These are phyloP conservation scores for Heliconius eleuchia DNA, from an alignment of 1,140 invertebrate genomes.

Conservation along the genomic window DNA sequence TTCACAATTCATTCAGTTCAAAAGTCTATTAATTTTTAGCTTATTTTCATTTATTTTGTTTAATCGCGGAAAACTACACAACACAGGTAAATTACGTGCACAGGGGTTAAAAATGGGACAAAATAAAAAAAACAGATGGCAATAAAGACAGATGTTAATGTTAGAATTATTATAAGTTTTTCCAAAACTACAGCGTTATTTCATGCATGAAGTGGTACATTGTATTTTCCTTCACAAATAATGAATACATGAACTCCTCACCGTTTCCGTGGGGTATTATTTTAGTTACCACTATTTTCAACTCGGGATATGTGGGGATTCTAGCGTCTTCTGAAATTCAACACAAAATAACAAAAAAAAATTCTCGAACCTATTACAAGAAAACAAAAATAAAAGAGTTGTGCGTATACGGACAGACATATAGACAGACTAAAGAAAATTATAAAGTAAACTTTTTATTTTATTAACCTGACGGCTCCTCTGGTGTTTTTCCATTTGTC, in stretches of 20 bases:
- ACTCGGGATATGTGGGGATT: conserved; percentile 62
- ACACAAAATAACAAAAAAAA: conserved; percentile 45
- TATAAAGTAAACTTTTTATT: neutral
- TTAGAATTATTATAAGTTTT: neutral
- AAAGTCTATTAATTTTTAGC: too few species aligned
- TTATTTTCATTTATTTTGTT: too few species aligned
- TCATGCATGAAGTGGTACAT: conserved; percentile 9
- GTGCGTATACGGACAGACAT: neutral
- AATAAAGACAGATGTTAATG: neutral
- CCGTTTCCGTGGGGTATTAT: conserved; percentile 67
- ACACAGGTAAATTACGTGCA: neutral
- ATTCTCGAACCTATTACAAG: neutral
- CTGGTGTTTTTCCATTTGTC: conserved; percentile 48
- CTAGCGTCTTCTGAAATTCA: conserved; percentile 56
- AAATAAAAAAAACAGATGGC: neutral
- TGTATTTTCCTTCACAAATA: neutral
- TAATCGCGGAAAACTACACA: too few species aligned
- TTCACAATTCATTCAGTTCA: too few species aligned
- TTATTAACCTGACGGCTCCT: conserved; percentile 55
- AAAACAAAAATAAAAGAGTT: neutral
- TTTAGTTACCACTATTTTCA: conserved; percentile 78
- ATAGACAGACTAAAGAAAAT: neutral
- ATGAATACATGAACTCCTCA: conserved; percentile 46
- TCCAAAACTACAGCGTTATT: conserved; percentile 1
- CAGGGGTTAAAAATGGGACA: neutral